phyloP scores from a whole-genome alignment of 23 tunicate genomes.

The Styela plicata region DNA sequence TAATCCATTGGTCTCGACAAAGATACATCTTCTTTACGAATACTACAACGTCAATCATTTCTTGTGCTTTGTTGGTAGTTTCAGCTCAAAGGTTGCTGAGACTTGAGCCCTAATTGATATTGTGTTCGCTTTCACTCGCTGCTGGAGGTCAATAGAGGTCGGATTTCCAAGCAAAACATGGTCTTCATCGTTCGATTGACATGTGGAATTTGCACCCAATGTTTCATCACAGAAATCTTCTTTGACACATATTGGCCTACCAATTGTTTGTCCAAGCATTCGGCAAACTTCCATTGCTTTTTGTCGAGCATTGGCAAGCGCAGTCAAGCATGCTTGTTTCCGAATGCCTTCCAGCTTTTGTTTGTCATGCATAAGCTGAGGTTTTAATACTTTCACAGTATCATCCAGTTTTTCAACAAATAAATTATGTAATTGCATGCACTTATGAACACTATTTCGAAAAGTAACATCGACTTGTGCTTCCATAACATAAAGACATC shows the following conservation, averaged over 20 bases:
- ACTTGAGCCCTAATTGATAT: constrained; percentile 51
- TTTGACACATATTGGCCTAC: constrained; percentile 70
- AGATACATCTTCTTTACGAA: no score
- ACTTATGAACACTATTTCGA: constrained; percentile 60
- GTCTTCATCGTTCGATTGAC: constrained; percentile 17
- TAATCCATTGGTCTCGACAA: no score
- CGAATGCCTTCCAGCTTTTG: constrained; percentile 52
- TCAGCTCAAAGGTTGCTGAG: constrained; percentile 72
- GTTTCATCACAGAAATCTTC: constrained; percentile 64
- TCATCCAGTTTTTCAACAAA: constrained; percentile 60
- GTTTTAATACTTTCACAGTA: constrained; percentile 45
- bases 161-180: constrained; percentile 21
- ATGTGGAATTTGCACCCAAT: constrained; percentile 33
- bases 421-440: constrained; percentile 52
- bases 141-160: constrained; percentile 48
- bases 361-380: constrained; percentile 42
- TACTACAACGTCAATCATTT: no score
- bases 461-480: constrained; percentile 69
- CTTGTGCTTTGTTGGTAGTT: constrained; percentile 9
- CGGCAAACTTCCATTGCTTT: constrained; percentile 83
- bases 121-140: constrained; percentile 50
- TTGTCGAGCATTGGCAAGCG: constrained; percentile 79
- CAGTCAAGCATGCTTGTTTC: constrained; percentile 74
- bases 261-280: constrained; percentile 63
- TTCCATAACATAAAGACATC: constrained; percentile 47